Evolutionary conservation across 2,113 vertebrate genomes (phyloP).

Genomic region (Numida meleagris): DNA sequence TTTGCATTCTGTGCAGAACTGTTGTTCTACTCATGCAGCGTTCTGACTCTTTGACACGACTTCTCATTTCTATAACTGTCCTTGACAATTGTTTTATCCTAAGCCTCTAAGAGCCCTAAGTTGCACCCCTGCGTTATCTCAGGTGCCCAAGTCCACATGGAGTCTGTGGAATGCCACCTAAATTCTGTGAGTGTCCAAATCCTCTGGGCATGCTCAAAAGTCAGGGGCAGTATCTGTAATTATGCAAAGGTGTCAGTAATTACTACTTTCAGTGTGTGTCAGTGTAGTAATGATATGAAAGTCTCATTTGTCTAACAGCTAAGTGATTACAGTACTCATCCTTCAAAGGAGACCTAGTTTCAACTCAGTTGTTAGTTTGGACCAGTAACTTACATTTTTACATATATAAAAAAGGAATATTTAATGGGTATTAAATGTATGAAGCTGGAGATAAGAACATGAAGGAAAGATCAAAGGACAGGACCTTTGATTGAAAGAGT

Average conservation of each 20-base stretch:
- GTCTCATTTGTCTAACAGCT: not conserved
- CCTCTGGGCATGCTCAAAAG: not conserved
- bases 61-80: not conserved
- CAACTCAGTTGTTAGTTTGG: not conserved
- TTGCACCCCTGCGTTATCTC: not conserved
- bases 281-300: not conserved
- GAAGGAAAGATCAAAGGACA: not conserved
- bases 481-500: not conserved
- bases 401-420: not conserved
- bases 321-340: not conserved
- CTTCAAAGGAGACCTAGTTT: not conserved
- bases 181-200: not conserved
- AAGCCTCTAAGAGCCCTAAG: not conserved
- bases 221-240: not conserved
- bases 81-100: not conserved
- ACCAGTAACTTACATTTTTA: not conserved
- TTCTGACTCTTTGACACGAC: not conserved
- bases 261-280: not conserved
- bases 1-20: not conserved
- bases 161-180: rapidly evolving
- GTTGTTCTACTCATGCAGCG: not conserved
- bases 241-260: not conserved
- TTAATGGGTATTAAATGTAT: not conserved
- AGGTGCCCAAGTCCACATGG: not conserved
- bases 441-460: not conserved